phyloP scores from a whole-genome alignment of 2,888 invertebrate genomes.

The Melinopterus prodromus region DNA sequence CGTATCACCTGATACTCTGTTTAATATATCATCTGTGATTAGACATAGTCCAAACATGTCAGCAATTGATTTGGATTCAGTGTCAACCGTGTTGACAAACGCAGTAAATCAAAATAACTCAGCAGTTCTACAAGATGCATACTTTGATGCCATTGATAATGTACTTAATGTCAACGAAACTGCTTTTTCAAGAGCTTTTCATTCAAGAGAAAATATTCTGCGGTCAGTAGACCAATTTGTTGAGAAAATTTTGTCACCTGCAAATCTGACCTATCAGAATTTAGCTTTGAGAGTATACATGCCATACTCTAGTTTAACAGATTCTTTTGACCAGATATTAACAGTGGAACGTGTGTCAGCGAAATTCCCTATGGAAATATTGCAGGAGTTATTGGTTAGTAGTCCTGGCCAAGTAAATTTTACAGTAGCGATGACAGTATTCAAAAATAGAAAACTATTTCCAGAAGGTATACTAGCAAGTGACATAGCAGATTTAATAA shows the following conservation, averaged over 20 bases:
- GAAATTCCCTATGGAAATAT: background rate
- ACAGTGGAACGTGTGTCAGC: background rate
- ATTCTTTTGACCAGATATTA: background rate
- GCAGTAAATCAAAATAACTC: conserved; percentile 15
- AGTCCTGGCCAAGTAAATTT: background rate
- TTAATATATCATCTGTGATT: background rate
- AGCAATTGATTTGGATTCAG: conserved; percentile 25
- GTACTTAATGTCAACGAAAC: conserved; percentile 24
- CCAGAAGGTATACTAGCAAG: conserved; percentile 14
- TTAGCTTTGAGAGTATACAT: background rate
- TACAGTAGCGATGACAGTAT: background rate
- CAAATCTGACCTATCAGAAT: background rate
- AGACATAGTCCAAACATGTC: conserved; percentile 16
- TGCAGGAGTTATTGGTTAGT: background rate
- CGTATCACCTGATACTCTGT: background rate
- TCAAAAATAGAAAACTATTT: conserved; percentile 8
- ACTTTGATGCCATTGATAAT: conserved; percentile 28
- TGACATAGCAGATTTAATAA: conserved; percentile 13
- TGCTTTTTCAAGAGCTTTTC: conserved; percentile 22
- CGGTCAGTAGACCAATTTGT: conserved; percentile 31
- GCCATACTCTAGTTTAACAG: background rate
- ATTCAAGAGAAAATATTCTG: conserved; percentile 34
- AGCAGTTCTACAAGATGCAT: conserved; percentile 10
- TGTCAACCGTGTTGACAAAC: conserved; percentile 19
- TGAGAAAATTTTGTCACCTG: background rate